phyloP scores from a whole-genome alignment of 2,113 vertebrate genomes.

The Ctenodactylus gundi region DNA sequence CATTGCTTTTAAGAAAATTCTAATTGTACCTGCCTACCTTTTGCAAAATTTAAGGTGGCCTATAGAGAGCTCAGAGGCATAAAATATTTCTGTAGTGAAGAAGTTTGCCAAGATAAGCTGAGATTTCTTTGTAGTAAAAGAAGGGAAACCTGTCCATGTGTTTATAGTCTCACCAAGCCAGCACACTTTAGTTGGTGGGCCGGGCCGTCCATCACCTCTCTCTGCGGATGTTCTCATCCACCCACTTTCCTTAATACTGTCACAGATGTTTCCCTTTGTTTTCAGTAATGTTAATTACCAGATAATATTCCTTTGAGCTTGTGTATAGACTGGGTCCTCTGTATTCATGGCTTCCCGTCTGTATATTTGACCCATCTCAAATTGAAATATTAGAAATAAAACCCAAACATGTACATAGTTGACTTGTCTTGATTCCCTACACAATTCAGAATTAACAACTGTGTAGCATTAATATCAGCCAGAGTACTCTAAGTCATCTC shows the following conservation, averaged over 20 bases:
- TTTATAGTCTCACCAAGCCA: background rate
- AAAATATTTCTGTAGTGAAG: background rate
- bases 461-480: background rate
- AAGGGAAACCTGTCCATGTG: background rate
- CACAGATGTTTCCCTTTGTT: background rate
- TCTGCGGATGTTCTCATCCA: background rate
- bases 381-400: background rate
- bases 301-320: background rate
- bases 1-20: background rate
- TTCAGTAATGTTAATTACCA: constrained; percentile 21
- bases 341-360: background rate
- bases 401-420: background rate
- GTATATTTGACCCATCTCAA: background rate
- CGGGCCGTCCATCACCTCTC: background rate
- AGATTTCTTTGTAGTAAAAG: constrained; percentile 20
- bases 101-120: background rate
- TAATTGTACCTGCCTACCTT: background rate
- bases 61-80: background rate
- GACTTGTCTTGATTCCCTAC: background rate
- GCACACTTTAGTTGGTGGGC: background rate
- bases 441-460: background rate
- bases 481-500: background rate
- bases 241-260: background rate
- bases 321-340: background rate
- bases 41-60: background rate